phyloP scores from a whole-genome alignment of 2,113 vertebrate species.

The Sinocyclocheilus maitianheensis region DNA sequence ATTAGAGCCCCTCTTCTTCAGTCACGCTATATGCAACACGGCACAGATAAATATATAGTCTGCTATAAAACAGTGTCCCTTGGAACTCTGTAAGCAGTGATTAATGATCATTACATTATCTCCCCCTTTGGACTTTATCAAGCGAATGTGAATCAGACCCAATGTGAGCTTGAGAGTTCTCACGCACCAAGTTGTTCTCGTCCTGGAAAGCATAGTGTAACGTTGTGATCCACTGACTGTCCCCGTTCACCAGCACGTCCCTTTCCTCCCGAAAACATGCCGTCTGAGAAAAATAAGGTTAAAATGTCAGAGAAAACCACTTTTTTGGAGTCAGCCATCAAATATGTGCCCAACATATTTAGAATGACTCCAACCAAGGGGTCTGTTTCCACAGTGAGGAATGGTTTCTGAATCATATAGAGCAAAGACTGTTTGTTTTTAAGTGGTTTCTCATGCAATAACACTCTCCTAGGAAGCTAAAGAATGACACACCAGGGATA shows the following conservation, averaged over 20 bases:
- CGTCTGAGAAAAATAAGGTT: slow-evolving; percentile 77
- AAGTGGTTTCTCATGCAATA: slow-evolving; percentile 51
- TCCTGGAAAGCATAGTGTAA: slow-evolving; percentile 99
- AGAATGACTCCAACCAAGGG: slow-evolving; percentile 1
- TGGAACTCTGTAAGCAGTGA: slow-evolving; percentile 13
- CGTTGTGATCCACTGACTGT: slow-evolving; percentile 97
- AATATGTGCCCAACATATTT: not conserved
- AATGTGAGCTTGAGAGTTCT: not conserved
- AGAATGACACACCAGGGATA: slow-evolving; percentile 5
- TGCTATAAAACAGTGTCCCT: slow-evolving; percentile 13
- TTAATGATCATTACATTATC: slow-evolving; percentile 24
- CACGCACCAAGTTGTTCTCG: slow-evolving; percentile 92
- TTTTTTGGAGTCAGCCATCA: not conserved
- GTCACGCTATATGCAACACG: slow-evolving; percentile 24
- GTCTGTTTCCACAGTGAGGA: not conserved
- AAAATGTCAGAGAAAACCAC: slow-evolving; percentile 25
- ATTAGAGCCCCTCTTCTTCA: slow-evolving; percentile 16
- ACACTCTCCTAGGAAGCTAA: not conserved
- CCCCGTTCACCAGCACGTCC: slow-evolving; percentile 94
- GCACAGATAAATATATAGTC: slow-evolving; percentile 15
- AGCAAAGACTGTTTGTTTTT: slow-evolving; percentile 27
- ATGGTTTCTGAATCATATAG: not conserved
- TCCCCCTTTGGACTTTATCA: not conserved
- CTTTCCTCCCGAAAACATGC: slow-evolving; percentile 98
- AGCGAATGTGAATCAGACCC: not conserved